These are phyloP conservation scores for Dicycla oo DNA, from an alignment of 2,888 invertebrate species.

Conservation along the genomic window DNA sequence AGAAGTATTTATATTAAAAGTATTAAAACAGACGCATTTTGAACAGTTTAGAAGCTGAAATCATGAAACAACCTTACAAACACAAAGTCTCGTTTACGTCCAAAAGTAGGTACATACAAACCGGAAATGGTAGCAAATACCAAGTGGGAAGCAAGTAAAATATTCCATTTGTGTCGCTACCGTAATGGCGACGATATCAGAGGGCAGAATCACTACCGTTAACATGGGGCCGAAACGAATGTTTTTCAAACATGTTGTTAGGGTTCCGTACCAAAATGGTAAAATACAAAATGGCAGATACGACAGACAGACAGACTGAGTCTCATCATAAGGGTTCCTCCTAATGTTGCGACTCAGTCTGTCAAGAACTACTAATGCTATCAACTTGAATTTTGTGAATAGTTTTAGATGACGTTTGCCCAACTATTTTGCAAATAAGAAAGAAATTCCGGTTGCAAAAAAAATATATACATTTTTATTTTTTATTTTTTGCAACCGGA, in stretches of 20 bases:
- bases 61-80: background rate
- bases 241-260: constrained; percentile 12
- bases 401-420: too few relatives aligned
- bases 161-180: constrained; percentile 52
- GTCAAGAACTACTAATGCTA: too few relatives aligned
- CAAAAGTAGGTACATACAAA: constrained; percentile 15
- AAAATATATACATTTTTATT: too few relatives aligned
- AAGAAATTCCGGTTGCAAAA: too few relatives aligned
- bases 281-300: too few relatives aligned
- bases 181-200: constrained; percentile 44
- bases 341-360: too few relatives aligned
- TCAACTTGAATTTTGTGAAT: too few relatives aligned
- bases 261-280: too few relatives aligned
- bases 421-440: too few relatives aligned
- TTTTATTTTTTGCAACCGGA: too few relatives aligned
- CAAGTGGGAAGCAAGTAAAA: constrained; percentile 38
- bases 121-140: constrained; percentile 31
- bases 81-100: constrained; percentile 3
- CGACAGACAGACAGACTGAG: too few relatives aligned
- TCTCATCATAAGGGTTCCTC: too few relatives aligned
- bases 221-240: constrained; percentile 26
- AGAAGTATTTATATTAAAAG: background rate
- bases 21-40: background rate
- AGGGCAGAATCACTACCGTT: constrained; percentile 41
- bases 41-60: background rate